Conservation (phyloP, 1,140 invertebrate species). For the Phenacoccus solenopsis region DNA sequence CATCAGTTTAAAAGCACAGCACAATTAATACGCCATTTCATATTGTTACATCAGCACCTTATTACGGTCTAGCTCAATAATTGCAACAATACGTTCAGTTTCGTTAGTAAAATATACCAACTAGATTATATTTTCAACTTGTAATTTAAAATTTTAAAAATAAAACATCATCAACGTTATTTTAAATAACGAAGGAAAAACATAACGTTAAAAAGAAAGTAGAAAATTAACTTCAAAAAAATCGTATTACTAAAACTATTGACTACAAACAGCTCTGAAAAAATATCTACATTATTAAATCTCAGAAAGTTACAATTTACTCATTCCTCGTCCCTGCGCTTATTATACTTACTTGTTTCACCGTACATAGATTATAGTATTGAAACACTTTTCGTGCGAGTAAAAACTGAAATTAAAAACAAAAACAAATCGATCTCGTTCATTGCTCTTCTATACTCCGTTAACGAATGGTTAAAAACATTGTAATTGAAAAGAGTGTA, state of each 20-base stretch:
- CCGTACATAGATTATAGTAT: background rate
- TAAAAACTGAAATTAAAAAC: too few species aligned
- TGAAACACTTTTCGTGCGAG: too few species aligned
- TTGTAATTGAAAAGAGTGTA: background rate
- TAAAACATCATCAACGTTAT: constrained; percentile 8
- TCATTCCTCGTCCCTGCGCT: background rate
- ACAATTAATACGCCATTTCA: background rate
- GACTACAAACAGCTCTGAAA: constrained; percentile 16
- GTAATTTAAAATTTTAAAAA: too few species aligned
- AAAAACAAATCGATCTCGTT: background rate
- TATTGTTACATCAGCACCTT: background rate
- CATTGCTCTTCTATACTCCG: background rate
- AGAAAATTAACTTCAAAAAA: constrained; percentile 17
- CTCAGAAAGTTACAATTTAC: background rate
- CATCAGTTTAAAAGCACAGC: background rate
- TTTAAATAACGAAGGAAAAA: constrained; percentile 18
- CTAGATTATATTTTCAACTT: too few species aligned
- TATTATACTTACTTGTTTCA: background rate
- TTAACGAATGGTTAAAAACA: background rate
- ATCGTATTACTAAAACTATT: constrained; percentile 11
- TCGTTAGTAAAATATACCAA: background rate
- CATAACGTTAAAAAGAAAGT: constrained; percentile 17
- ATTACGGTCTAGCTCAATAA: background rate
- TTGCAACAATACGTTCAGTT: background rate
- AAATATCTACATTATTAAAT: constrained; percentile 14